phyloP scores from a whole-genome alignment of 2,888 invertebrate species.

The Chorisops tibialis region DNA sequence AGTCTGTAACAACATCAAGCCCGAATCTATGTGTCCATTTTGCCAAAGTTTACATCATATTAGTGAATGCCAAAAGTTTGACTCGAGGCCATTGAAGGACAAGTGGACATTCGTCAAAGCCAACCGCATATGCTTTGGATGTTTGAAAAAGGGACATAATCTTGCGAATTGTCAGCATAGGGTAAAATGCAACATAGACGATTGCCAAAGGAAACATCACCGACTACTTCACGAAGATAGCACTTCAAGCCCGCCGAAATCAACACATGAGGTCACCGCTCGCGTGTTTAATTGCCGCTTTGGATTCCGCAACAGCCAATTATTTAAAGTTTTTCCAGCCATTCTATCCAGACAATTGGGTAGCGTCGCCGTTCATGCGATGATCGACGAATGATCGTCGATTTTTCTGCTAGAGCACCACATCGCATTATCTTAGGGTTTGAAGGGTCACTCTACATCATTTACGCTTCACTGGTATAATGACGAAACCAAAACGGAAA shows the following conservation, averaged over 20 bases:
- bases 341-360: slow-evolving; percentile 13
- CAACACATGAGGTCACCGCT: no score
- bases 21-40: no score
- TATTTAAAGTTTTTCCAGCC: slow-evolving; percentile 27
- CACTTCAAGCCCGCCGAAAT: background rate
- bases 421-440: slow-evolving; percentile 22
- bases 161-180: background rate
- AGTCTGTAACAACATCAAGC: no score
- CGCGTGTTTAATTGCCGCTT: background rate
- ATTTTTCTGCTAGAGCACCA: slow-evolving; percentile 27
- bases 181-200: background rate
- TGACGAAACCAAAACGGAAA: slow-evolving; percentile 7
- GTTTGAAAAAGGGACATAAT: background rate
- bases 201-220: background rate
- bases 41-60: background rate
- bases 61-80: background rate
- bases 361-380: slow-evolving; percentile 14
- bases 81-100: background rate
- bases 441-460: slow-evolving; percentile 27
- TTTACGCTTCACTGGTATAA: slow-evolving; percentile 33
- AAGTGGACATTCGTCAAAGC: slow-evolving; percentile 28
- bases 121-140: background rate
- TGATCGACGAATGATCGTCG: no score
- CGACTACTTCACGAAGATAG: background rate
- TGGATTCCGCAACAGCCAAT: background rate